Percentiles rank a stretch among this genome's conserved stretches.
These are phyloP conservation scores for Patiria miniata DNA, from an alignment of 35 echinoderm and acorn worm species.

Conservation along the genomic window DNA sequence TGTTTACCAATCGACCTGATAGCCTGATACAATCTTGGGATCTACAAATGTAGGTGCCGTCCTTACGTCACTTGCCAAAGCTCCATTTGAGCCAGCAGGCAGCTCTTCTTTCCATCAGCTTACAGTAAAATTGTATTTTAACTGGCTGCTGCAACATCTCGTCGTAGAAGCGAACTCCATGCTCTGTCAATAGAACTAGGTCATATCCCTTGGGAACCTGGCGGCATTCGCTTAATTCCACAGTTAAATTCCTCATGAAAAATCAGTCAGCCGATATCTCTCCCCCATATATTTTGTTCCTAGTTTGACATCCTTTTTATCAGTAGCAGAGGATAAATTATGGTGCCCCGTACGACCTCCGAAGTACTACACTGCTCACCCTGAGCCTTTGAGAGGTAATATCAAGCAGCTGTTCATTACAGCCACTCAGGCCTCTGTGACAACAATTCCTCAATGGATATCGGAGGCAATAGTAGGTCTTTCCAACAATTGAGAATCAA, in stretches of 20 bases:
- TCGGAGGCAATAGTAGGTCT: background rate
- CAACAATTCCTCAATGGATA: conserved; percentile 46
- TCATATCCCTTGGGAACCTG: conserved; percentile 36
- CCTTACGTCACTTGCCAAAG: background rate
- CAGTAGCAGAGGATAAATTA: conserved; percentile 37
- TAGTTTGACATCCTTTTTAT: background rate
- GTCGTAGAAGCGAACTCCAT: conserved; percentile 21
- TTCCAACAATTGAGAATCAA: background rate
- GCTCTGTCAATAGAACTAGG: conserved; percentile 15
- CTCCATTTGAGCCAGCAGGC: too few relatives aligned
- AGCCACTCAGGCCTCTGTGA: background rate
- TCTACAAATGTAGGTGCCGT: conserved; percentile 33
- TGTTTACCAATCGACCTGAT: conserved; percentile 27
- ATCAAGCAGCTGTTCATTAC: conserved; percentile 35
- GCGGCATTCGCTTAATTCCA: conserved; percentile 4
- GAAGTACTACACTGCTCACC: conserved; percentile 37
- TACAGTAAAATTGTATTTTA: conserved; percentile 52
- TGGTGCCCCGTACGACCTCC: conserved; percentile 53
- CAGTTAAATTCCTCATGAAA: conserved; percentile 38
- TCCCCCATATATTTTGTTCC: conserved; percentile 34
- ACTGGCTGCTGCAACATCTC: background rate
- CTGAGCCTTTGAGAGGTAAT: conserved; percentile 11
- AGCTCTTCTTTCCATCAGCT: conserved; percentile 33
- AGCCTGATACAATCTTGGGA: conserved; percentile 40
- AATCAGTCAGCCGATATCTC: conserved; percentile 33